Base-by-base conservation (phyloP, 2,113 vertebrate genomes). In the Harpagus bidentatus region DNA sequence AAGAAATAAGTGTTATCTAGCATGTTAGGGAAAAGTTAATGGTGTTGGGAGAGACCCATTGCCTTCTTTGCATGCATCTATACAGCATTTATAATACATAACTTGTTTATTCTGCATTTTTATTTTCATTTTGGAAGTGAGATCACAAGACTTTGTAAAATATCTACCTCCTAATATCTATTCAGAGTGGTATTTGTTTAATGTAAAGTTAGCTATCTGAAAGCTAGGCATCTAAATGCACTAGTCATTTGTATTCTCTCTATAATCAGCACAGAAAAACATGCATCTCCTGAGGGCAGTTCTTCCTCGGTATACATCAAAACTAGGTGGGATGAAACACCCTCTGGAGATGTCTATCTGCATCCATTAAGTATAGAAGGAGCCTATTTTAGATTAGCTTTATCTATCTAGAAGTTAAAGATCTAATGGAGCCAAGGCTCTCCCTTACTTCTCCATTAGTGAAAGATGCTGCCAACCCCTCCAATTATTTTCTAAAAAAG, bases 331-430 rank as follows among this genome's bases (percentile, higher is more conserved):
- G 93, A 87, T 91, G 65, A 93, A 96, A 93, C 78, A 93, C 31
- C 38, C 20, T 72, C 78, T 94, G 56, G 81, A 96, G 93, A 96
- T 96, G 69, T 76, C 73, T 97, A 85, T 95, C 95, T 94, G 29
- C 26, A 78, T 70, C 59, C 42, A 91, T 93, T 93, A 96, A 86
- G 83, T 92, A 8, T 34, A 82, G 61, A 91, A 36, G 47, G 26
- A 95, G 19, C 18, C 61, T 82, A 38, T 56, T 87, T 96, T 76
- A 95, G 52, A 71, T 82, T 71, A 82, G 16, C 89, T 93, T 91
- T 93, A 55, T 94, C 77, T 89, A 3, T 55, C 56, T 85, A 40
- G 31, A 76, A 87, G 43, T 79, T 79, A 86, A 93, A 96, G 72
- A 91, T 32, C 81, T 91, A 47, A 61, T 1, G 7, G 47, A 82